Evolutionary conservation across 2,797 vertebrate genomes (phyloP).

Genomic region (Typhlichthys subterraneus): DNA sequence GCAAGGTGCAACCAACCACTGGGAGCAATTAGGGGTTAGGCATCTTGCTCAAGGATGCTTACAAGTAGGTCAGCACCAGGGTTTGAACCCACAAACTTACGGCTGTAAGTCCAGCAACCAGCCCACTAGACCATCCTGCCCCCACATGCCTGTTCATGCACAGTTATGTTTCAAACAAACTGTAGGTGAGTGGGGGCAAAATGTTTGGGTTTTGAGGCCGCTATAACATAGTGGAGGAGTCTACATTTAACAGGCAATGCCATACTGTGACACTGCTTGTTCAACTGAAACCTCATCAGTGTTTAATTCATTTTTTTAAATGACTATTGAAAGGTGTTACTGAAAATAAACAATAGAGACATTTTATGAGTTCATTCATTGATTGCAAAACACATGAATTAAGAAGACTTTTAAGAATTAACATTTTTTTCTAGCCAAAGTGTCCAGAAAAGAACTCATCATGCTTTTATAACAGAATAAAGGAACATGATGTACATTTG

Average conservation of each 20-base stretch:
- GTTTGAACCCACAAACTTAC: too few relatives aligned
- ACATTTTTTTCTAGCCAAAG: slow-evolving; percentile 79
- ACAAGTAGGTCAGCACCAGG: too few relatives aligned
- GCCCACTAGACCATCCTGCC: too few relatives aligned
- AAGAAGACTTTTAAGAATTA: slow-evolving; percentile 62
- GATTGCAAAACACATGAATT: slow-evolving; percentile 41
- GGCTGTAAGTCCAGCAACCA: too few relatives aligned
- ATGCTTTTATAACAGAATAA: slow-evolving; percentile 80
- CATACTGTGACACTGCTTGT: slow-evolving; percentile 53
- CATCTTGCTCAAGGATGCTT: too few relatives aligned
- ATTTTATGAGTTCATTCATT: slow-evolving; percentile 35
- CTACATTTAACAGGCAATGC: slow-evolving; percentile 32
- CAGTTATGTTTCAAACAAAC: too few relatives aligned
- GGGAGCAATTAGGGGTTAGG: too few relatives aligned
- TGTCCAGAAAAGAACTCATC: slow-evolving; percentile 75
- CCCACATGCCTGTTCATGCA: too few relatives aligned
- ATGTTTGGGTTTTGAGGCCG: too few relatives aligned
- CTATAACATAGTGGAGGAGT: too few relatives aligned
- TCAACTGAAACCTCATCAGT: slow-evolving; percentile 51
- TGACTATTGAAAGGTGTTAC: slow-evolving; percentile 49
- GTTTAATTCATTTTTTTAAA: slow-evolving; percentile 45
- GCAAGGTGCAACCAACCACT: too few relatives aligned
- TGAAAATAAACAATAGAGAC: slow-evolving; percentile 42
- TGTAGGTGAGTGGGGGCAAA: too few relatives aligned
- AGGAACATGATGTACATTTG: slow-evolving; percentile 63